Base-by-base conservation (phyloP, 2,113 vertebrate species). In the Zonotrichia leucophrys region DNA sequence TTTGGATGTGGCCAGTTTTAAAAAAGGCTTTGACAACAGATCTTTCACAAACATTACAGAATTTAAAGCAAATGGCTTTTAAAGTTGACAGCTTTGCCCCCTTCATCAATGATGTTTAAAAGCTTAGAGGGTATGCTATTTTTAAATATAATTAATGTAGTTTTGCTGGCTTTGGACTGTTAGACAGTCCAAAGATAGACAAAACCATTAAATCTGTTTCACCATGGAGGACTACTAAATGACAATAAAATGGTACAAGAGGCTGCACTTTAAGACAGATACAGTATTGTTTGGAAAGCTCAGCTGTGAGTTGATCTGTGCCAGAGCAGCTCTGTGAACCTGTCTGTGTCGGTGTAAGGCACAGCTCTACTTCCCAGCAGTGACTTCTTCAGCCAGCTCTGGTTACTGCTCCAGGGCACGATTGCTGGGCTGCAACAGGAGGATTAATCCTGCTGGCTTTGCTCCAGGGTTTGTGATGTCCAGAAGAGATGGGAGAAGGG, bases 391-490 rank as follows among this genome's bases (percentile, higher is more conserved):
- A 92, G 60, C 33, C 60, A 70, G 27, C 14, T 83, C 55, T 76
- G n/a, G 15, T 53, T 79, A 60, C 50, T 62, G 66, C 30, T 72
- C 27, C 4, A 1, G 33, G 47, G 47, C 62, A 37, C 0, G 0
- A 82, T 37, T 2, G 3, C 46, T 5, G 5, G 1, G 7, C 69
- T 74, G 28, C 8, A 5, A 55, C 7, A 4, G 50, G 50, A 70
- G 42, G 18, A 70, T 92, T 86, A 56, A 73, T 76, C 50, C 63
- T 86, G 24, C 37, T 83, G 73, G 52, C 68, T 83, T 80, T 59
- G 37, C 42, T 87, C 20, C 41, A 13, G n/a, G 28, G 9, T 55
- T 72, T 88, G 37, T 52, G 35, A 31, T 79, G 41, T 17, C 63
- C 58, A 53, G 76, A 83, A 89, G 41, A 73, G 39, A 46, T 22